Evolutionary conservation across 1,140 invertebrate genomes (phyloP), one percentile per base, ranked within the genome.

Genomic region (Zaprionus ghesquierei): DNA sequence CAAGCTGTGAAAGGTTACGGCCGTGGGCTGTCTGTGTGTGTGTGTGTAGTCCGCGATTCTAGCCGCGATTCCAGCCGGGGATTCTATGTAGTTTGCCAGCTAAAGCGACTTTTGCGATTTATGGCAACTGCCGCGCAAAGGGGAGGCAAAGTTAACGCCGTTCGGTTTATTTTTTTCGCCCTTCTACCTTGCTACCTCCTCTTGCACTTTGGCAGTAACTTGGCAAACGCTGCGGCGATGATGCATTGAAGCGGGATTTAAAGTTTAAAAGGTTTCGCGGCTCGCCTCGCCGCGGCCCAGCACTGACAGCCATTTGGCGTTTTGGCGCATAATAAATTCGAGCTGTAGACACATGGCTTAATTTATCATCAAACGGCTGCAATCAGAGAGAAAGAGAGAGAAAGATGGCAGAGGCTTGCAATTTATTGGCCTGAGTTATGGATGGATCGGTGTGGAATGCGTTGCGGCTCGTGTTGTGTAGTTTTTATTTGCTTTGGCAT

Each of bases 311-410:
- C 79, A 75, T 87, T 87, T 87, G 84, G 82, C 84, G 80, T 87
- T 87, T 87, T 87, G 84, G 82, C 84, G 82, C 82, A 86, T 87
- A 89, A 87, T 87, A 87, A 87, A 87, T 87, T 86, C 79, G 82
- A 82, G 75, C 79, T 75, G 84, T 70, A 89, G 85, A 84, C 85
- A 79, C 69, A 79, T 62, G 76, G 82, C 87, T 87, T 89, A 87
- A 87, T 87, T 87, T 87, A 87, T 87, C 82, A 87, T 86, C 82
- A 86, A 86, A 86, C 54, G 74, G 62, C 77, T 71, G 81, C 78
- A 82, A 82, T 82, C 79, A 81, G 79, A 51, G n/a, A 74, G 84
- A 77, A 79, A 78, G 79, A 73, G 55, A 54, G 77, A 29, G 59
- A 49, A 15, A 69, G 82, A 81, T 75, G 2, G 29, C 2, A 5